Evolutionary conservation across 1,140 invertebrate species (phyloP).

Genomic region (Pseudomyrmex concolor): DNA sequence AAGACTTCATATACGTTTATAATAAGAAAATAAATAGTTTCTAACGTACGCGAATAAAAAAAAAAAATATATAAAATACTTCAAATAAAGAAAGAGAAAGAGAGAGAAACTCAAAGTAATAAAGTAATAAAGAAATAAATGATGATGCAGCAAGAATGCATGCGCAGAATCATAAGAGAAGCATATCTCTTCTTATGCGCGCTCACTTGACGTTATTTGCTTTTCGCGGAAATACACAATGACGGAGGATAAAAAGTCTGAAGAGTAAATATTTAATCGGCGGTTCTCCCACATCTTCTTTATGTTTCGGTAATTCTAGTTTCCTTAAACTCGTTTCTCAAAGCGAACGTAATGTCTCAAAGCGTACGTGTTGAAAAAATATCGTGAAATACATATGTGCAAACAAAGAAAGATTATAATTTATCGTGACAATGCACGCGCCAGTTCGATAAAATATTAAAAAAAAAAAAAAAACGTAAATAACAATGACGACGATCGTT

Average conservation of each 20-base stretch:
- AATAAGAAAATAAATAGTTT: not conserved
- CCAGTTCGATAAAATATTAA: no score
- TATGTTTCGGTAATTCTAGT: slow-evolving; percentile 35
- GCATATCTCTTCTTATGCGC: not conserved
- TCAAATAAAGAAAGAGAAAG: no score
- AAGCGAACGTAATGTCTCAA: not conserved
- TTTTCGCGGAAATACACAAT: not conserved
- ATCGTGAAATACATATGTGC: not conserved
- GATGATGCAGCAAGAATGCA: not conserved
- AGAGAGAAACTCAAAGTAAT: no score
- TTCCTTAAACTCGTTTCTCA: slow-evolving; percentile 33
- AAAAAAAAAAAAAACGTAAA: no score
- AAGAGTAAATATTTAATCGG: slow-evolving; percentile 29
- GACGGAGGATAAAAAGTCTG: not conserved
- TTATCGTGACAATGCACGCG: no score
- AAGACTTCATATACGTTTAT: not conserved
- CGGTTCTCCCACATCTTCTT: not conserved
- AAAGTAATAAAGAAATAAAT: not conserved
- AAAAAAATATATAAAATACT: no score
- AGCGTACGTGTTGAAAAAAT: not conserved
- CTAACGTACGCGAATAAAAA: not conserved
- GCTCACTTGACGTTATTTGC: not conserved
- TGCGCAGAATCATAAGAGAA: not conserved
- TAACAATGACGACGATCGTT: no score
- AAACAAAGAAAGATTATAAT: not conserved